A percentile compares a stretch with the other conserved stretches of the same genome.
Evolutionary conservation across 2,888 invertebrate genomes (phyloP).

Genomic region (Coleophora deauratella): DNA sequence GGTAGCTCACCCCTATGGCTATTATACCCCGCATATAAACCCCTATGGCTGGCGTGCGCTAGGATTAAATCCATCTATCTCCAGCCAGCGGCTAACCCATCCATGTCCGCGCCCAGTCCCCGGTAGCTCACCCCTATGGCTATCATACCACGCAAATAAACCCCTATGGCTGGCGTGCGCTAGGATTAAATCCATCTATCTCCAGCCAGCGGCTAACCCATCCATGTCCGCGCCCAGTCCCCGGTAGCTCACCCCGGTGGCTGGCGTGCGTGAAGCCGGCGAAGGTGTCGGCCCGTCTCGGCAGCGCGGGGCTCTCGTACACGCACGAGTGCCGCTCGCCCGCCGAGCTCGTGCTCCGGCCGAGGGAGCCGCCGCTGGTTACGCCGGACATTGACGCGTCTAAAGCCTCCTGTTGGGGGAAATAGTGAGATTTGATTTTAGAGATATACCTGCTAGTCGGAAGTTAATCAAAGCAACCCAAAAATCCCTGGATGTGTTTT

Average conservation of each 20-base stretch:
- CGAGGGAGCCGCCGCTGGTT: constrained; percentile 80
- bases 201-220: constrained; percentile 74
- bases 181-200: too few relatives aligned
- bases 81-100: constrained; percentile 78
- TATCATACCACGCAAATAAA: background rate
- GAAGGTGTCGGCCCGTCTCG: constrained; percentile 96
- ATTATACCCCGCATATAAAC: background rate
- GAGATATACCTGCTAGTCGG: too few relatives aligned
- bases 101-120: too few relatives aligned
- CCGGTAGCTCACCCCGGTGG: constrained; percentile 40
- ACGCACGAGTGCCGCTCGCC: constrained; percentile 92
- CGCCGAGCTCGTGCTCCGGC: constrained; percentile 93
- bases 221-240: background rate
- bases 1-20: too few relatives aligned
- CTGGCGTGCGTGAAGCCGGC: constrained; percentile 87
- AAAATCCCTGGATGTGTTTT: too few relatives aligned
- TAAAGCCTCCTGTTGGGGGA: constrained; percentile 79
- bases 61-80: too few relatives aligned
- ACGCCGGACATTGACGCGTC: constrained; percentile 76
- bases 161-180: constrained; percentile 73
- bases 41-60: constrained; percentile 72
- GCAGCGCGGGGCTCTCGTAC: constrained; percentile 89
- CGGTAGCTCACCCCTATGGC: too few relatives aligned
- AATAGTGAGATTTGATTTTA: too few relatives aligned
- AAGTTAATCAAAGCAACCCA: too few relatives aligned